Conservation (phyloP, 2,113 vertebrate genomes). For the Dolichallabes microphthalmus region DNA sequence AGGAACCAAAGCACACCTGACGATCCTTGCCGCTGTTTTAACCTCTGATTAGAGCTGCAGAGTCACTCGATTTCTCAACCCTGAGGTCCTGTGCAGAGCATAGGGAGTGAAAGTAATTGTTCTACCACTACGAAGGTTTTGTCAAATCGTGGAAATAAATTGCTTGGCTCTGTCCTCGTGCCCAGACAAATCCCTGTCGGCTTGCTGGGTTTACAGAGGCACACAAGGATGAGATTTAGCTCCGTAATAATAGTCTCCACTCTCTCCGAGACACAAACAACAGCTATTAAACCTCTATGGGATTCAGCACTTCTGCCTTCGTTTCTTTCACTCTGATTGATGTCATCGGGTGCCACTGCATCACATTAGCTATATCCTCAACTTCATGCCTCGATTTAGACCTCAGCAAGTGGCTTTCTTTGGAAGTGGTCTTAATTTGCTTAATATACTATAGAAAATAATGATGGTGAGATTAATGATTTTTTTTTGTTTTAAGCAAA, state of each 20-base stretch:
- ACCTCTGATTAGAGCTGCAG: constrained; percentile 72
- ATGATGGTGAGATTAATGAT: neutral
- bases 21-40: constrained; percentile 63
- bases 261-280: constrained; percentile 63
- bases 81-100: constrained; percentile 59
- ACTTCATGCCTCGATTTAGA: neutral
- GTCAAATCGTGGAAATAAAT: constrained; percentile 74
- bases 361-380: constrained; percentile 52
- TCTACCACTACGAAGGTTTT: constrained; percentile 65
- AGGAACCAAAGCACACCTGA: constrained; percentile 28
- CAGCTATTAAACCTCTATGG: constrained; percentile 61
- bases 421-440: neutral
- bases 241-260: constrained; percentile 72
- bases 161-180: constrained; percentile 59
- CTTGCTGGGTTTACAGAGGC: constrained; percentile 62
- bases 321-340: constrained; percentile 67
- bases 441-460: constrained; percentile 5
- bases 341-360: constrained; percentile 60
- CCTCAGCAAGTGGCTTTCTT: constrained; percentile 19
- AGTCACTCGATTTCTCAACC: constrained; percentile 67
- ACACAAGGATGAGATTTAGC: constrained; percentile 67
- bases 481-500: neutral
- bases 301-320: constrained; percentile 63
- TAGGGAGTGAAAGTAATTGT: constrained; percentile 71
- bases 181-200: constrained; percentile 64